Base-by-base conservation (phyloP, 2,797 vertebrate species). In the Erithacus rubecula region DNA sequence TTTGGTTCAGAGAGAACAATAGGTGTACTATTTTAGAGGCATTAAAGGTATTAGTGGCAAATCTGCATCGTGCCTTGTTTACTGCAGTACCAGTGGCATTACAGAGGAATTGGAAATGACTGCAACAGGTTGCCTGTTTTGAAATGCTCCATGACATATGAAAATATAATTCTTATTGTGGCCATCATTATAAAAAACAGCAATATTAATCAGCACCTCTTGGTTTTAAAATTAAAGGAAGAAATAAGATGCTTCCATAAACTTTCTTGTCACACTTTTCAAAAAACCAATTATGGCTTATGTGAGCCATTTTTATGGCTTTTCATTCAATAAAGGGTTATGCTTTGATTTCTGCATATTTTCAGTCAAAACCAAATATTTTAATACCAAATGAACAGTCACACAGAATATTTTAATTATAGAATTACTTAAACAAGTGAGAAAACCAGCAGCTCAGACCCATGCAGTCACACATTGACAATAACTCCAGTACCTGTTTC, bases 21-120 rank as follows among this genome's bases (percentile, higher is more conserved):
- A 87, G 92, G 67, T 17, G n/a, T 65, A 95, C 95, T 97, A 96
- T 97, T 96, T 96, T 91, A 95, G 93, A 96, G 84, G 90, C 75
- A 89, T 94, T 95, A 96, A 80, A 95, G 69, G 91, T 90, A 97
- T 95, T 94, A 93, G 93, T 67, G 83, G 88, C 83, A 96, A 94
- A 96, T 92, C 94, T 93, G 84, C 77, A 87, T 47, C 15, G 23
- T 78, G 85, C 90, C 82, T 89, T 94, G 76, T 95, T 96, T 96
- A 94, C 83, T 43, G 58, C 94, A 75, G 70, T 92, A 90, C 87
- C 74, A 72, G 55, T 62, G 75, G 90, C 44, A 91, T 94, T 92
- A 94, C 85, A 74, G 16, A 9, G 64, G 83, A 93, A 90, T 34
- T 93, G 85, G 71, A 76, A 77, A 80, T 63, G 69, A 91, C 87